Evolutionary conservation across 2,797 vertebrate genomes (phyloP), one percentile per base, ranked within the genome.

Genomic region (Falco novaeseelandiae): DNA sequence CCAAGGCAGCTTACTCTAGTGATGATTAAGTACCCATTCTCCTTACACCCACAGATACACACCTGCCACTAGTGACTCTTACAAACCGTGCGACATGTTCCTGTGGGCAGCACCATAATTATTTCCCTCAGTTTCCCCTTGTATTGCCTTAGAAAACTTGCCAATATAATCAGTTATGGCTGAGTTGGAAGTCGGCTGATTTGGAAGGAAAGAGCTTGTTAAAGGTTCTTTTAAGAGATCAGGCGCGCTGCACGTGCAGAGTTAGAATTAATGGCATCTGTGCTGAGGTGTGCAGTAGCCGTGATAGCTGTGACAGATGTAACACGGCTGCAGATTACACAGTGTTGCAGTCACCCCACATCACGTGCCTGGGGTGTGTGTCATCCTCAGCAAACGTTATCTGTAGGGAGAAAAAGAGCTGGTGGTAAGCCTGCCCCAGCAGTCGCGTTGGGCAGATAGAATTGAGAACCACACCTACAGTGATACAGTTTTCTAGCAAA

Each of bases 291-390:
- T 72, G 70, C 70, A 29, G 85, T 18, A 23, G 58, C 55, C 88
- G 82, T 3, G 17, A 36, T 58, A 74, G 61, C 77, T 81, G 73
- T 96, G 95, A 93, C 95, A 93, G 88, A 88, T 90, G 76, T 67
- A 67, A 83, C 9, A 2, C 1, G 6, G 87, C 83, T 94, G 92
- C 73, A 54, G 42, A 51, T 70, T n/a, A 69, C 66, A 79, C 2
- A 14, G 81, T 0, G 0, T n/a, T 74, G 57, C 52, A 90, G 59
- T 34, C 84, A 88, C 59, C 79, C 40, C 74, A 71, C 69, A 34
- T 42, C 83, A 72, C 2, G 0, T 81, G 32, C 49, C 49, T 2
- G 4, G 20, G 51, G 9, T 26, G 3, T 32, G 44, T 83, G 61
- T 63, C 90, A 83, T 32, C 65, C 76, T 83, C 63, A 30, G 78